Evolutionary conservation across 2,113 vertebrate genomes (phyloP).

Genomic region (Python bivittatus): DNA sequence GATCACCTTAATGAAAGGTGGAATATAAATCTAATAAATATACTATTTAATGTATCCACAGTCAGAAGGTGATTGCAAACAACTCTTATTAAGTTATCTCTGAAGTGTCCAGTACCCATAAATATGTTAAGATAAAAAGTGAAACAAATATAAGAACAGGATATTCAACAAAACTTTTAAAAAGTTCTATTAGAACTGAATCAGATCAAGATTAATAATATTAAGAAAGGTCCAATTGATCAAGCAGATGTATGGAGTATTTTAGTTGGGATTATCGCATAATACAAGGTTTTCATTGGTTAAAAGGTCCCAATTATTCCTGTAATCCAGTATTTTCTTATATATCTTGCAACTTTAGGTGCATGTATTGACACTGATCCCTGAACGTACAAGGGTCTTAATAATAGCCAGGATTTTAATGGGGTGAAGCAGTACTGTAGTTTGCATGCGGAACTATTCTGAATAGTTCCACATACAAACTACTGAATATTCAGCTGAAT

Average conservation of each 20-base stretch:
- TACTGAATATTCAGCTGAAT: too few relatives aligned
- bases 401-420: background rate
- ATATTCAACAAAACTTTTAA: background rate
- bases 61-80: background rate
- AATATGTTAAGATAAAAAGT: background rate
- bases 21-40: too few relatives aligned
- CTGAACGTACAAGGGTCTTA: background rate
- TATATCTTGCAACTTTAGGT: background rate
- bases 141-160: background rate
- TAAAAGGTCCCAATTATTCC: background rate
- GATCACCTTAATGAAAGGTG: too few relatives aligned
- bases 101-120: background rate
- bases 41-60: too few relatives aligned
- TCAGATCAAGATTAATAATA: background rate
- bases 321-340: background rate
- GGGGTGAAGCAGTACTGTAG: background rate
- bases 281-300: background rate
- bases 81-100: accelerated
- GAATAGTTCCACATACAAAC: too few relatives aligned
- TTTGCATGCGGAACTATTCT: too few relatives aligned
- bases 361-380: background rate
- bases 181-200: background rate
- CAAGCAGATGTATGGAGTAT: background rate
- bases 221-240: background rate
- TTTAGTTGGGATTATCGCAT: background rate